Evolutionary conservation across 2,113 vertebrate genomes (phyloP), one percentile per base, ranked within the genome.

Genomic region (Zootoca vivipara): DNA sequence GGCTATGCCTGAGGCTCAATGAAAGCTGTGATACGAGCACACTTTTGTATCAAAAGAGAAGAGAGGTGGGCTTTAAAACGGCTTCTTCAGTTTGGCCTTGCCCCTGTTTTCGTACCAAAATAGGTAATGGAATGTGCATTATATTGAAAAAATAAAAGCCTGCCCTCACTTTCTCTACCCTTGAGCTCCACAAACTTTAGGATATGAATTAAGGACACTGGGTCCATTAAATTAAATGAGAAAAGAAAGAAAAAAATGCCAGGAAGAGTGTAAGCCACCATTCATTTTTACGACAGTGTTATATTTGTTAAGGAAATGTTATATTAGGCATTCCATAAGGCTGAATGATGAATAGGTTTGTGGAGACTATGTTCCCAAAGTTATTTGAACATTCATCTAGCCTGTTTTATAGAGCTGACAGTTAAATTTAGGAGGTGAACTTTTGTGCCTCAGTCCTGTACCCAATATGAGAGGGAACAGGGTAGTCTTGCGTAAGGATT

Each of bases 341-440:
- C 33, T 56, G 78, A 75, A 62, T 58, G 30, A 89, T 84, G 58
- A 75, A 77, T 30, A 88, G 38, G 35, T 67, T 78, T n/a, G 74
- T 83, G 58, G 69, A 64, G 74, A 46, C 42, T 67, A 58, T 16
- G 12, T 16, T 69, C 33, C 33, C 75, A 67, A 52, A 77, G 75
- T 56, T 22, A 69, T 56, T 70, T 52, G 16, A 78, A 35, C 46
- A 83, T 84, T 26, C 40, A 83, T 69, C 33, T 83, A 35, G 42
- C 46, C 33, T 56, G 33, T 33, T 69, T 82, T 42, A 38, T 26
- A 6, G 7, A 73, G 24, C 42, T 72, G 46, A 85, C 24, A 40
- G 67, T 70, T 78, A 33, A 88, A n/a, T 70, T 58, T 72, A 62
- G n/a, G 62, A 82, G 40, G 13, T 82, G 64, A 42, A 42, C 22